Conservation (phyloP, 2,888 invertebrate species). For the Hydriomena furcata region DNA sequence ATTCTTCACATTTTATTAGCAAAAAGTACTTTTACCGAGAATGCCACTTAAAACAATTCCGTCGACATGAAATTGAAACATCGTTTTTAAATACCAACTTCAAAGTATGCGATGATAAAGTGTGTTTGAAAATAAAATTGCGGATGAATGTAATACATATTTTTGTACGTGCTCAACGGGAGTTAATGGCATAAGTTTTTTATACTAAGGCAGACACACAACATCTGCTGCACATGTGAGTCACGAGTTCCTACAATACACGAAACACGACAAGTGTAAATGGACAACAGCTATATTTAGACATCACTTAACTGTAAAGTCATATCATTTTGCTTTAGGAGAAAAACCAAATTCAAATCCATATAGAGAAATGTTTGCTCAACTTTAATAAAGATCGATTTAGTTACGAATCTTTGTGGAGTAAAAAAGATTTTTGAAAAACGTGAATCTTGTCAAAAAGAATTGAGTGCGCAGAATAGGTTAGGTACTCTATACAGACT, state of each 20-base stretch:
- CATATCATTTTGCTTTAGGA: background rate
- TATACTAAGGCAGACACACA: slow-evolving; percentile 22
- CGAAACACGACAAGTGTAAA: slow-evolving; percentile 16
- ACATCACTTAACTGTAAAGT: background rate
- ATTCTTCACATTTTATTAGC: slow-evolving; percentile 11
- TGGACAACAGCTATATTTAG: slow-evolving; percentile 12
- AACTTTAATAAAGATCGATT: no score
- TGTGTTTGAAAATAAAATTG: slow-evolving; percentile 27
- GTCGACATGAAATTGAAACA: slow-evolving; percentile 8
- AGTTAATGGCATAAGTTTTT: slow-evolving; percentile 29
- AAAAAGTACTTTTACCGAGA: slow-evolving; percentile 2
- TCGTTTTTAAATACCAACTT: slow-evolving; percentile 16
- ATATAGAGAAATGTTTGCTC: no score
- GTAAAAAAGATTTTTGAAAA: no score
- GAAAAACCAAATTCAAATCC: no score
- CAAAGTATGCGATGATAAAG: slow-evolving; percentile 24
- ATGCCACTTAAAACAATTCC: slow-evolving; percentile 7
- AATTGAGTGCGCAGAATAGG: no score
- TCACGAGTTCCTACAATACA: slow-evolving; percentile 19
- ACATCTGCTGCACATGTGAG: slow-evolving; percentile 33
- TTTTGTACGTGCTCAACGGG: slow-evolving; percentile 25
- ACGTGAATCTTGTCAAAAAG: no score
- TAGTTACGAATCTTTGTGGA: no score
- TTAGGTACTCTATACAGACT: no score
- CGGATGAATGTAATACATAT: slow-evolving; percentile 28